phyloP scores from a whole-genome alignment of 2,797 vertebrate genomes.

The Xiphophorus birchmanni region DNA sequence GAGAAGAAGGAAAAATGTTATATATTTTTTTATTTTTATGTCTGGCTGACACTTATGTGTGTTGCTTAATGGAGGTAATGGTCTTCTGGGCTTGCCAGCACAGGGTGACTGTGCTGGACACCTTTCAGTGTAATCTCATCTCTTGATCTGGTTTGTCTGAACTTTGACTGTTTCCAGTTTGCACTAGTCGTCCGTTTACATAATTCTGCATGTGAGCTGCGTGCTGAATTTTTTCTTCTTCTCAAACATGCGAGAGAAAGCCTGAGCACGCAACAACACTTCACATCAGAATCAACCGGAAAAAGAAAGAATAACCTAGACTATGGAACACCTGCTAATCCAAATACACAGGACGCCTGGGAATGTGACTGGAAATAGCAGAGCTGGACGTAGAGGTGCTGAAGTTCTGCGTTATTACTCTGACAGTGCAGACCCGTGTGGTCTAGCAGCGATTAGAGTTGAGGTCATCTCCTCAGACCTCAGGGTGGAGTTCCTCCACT shows the following conservation, averaged over 20 bases:
- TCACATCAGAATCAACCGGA: slow-evolving; percentile 35
- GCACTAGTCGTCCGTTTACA: slow-evolving; percentile 53
- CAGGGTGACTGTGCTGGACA: slow-evolving; percentile 29
- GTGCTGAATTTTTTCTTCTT: slow-evolving; percentile 23
- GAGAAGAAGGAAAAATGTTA: slow-evolving; percentile 2
- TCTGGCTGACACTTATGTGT: slow-evolving; percentile 32
- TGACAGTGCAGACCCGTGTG: slow-evolving; percentile 46
- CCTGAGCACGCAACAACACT: slow-evolving; percentile 20
- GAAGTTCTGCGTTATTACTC: slow-evolving; percentile 32
- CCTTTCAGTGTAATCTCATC: slow-evolving; percentile 57
- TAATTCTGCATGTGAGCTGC: slow-evolving; percentile 63
- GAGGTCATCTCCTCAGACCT: slow-evolving; percentile 59
- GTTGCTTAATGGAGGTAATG: slow-evolving; percentile 60
- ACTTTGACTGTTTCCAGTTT: slow-evolving; percentile 76
- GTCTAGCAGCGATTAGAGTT: slow-evolving; percentile 44
- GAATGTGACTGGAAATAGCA: slow-evolving; percentile 20
- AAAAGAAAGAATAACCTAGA: slow-evolving; percentile 2
- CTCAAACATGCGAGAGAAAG: slow-evolving; percentile 3
- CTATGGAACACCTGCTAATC: slow-evolving; percentile 38
- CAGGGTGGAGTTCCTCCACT: slow-evolving; percentile 47
- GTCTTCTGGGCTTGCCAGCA: slow-evolving; percentile 37
- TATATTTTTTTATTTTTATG: slow-evolving; percentile 23
- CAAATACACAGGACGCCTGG: slow-evolving; percentile 8
- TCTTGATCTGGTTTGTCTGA: slow-evolving; percentile 43
- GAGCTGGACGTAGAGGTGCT: slow-evolving; percentile 29